phyloP scores from a whole-genome alignment of 2,797 vertebrate genomes.

The Parotocinclus haroldoi region DNA sequence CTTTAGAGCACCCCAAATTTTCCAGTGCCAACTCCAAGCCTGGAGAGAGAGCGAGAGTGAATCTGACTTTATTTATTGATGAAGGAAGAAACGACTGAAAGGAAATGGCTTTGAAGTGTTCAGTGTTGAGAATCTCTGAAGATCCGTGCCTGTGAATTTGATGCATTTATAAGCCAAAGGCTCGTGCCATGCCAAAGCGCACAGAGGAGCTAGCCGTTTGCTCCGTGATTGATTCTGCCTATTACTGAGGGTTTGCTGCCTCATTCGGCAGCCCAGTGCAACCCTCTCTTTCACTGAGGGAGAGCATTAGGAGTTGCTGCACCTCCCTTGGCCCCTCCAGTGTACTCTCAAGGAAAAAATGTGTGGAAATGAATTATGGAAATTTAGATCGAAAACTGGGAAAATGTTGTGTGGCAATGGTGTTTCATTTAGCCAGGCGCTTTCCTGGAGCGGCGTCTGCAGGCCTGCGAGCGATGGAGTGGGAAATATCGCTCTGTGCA shows the following conservation, averaged over 20 bases:
- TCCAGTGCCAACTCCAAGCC: conserved; percentile 62
- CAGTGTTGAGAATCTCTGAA: conserved; percentile 60
- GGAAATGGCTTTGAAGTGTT: conserved; percentile 65
- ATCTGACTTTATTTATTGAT: conserved; percentile 72
- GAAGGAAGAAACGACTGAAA: conserved; percentile 67
- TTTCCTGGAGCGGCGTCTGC: conserved; percentile 70
- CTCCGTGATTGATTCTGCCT: conserved; percentile 60
- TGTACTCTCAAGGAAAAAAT: conserved; percentile 72
- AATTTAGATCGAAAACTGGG: conserved; percentile 79
- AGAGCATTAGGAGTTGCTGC: conserved; percentile 65
- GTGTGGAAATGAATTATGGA: conserved; percentile 84
- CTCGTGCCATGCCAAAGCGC: conserved; percentile 40
- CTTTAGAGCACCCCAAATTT: conserved; percentile 65
- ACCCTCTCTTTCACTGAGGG: conserved; percentile 65
- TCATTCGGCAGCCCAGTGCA: conserved; percentile 63
- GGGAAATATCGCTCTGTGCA: conserved; percentile 73
- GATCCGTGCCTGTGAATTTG: conserved; percentile 58
- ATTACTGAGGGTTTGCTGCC: conserved; percentile 48
- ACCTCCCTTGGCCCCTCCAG: conserved; percentile 70
- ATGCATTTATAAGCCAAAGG: conserved; percentile 40
- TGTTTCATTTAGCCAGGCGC: conserved; percentile 74
- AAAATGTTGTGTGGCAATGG: conserved; percentile 64
- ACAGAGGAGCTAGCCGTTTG: conserved; percentile 60
- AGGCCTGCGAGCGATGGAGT: conserved; percentile 67
- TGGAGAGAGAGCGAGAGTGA: conserved; percentile 58